Percentiles rank a stretch among this genome's conserved stretches.
Evolutionary conservation across 2,113 vertebrate genomes (phyloP).

Genomic region (Podarcis cretensis): DNA sequence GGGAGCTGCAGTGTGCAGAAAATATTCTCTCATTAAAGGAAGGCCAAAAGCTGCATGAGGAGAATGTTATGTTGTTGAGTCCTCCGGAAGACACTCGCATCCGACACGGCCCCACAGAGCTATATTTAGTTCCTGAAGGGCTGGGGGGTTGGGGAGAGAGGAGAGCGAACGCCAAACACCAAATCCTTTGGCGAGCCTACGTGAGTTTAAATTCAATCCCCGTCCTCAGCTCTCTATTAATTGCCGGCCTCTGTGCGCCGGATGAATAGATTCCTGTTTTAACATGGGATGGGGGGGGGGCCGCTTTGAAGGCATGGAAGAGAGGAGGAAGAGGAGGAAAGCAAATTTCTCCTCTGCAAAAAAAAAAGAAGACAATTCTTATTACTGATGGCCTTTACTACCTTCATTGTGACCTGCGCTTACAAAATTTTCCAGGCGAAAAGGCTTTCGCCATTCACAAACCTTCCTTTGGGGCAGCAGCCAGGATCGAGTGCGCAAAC

Average conservation of each 20-base stretch:
- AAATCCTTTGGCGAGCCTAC: not conserved
- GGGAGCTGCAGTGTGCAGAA: too few relatives aligned
- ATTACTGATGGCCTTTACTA: not conserved
- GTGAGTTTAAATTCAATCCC: not conserved
- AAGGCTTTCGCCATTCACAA: not conserved
- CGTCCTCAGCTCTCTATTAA: not conserved
- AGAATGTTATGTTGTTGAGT: not conserved
- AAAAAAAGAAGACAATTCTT: not conserved
- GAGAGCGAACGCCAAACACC: not conserved
- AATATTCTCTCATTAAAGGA: too few relatives aligned
- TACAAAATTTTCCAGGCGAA: too few relatives aligned
- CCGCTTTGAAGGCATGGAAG: not conserved
- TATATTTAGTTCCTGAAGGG: not conserved
- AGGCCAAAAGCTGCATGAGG: not conserved
- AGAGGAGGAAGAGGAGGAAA: not conserved
- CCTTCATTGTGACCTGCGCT: not conserved
- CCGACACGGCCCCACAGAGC: not conserved
- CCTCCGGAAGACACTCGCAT: not conserved
- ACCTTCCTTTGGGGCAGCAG: not conserved
- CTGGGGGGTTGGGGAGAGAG: not conserved
- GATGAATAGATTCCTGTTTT: not conserved
- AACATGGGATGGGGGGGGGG: not conserved
- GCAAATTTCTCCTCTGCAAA: not conserved
- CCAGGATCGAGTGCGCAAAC: not conserved
- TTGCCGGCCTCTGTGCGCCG: not conserved